A percentile compares a stretch with the other conserved stretches of the same genome.
Conservation (phyloP, 2,797 vertebrate genomes). For the Ispidina picta region DNA sequence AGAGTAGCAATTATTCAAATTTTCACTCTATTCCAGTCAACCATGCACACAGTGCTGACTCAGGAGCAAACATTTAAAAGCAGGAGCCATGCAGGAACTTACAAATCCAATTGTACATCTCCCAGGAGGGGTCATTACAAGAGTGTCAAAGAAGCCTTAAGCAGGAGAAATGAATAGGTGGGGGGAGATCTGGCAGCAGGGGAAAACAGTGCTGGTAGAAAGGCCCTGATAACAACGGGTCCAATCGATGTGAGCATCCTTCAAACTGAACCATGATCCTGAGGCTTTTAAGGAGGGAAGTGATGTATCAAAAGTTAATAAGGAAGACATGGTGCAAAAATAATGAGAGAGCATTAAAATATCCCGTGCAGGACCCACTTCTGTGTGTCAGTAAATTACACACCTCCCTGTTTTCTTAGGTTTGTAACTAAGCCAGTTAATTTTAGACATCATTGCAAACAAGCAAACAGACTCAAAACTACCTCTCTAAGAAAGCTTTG, state of each 20-base stretch:
- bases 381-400: not conserved
- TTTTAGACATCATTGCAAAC: slow-evolving; percentile 14
- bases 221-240: not conserved
- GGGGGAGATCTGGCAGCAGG: not conserved
- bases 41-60: slow-evolving; percentile 11
- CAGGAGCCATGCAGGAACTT: not conserved
- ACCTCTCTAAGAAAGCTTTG: not conserved
- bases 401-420: not conserved
- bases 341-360: not conserved
- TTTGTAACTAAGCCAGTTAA: not conserved
- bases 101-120: not conserved
- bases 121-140: slow-evolving; percentile 10
- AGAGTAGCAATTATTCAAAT: slow-evolving; percentile 17
- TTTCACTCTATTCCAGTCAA: slow-evolving; percentile 7
- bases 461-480: not conserved
- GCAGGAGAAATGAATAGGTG: slow-evolving; percentile 2
- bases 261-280: not conserved
- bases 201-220: not conserved
- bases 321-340: not conserved
- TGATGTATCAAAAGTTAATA: slow-evolving; percentile 6
- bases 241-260: not conserved
- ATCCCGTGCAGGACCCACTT: not conserved
- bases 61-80: slow-evolving; percentile 42
- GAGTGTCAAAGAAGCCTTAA: slow-evolving; percentile 26
- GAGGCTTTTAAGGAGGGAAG: not conserved